A percentile compares a stretch with the other conserved stretches of the same genome.
phyloP scores from a whole-genome alignment of 2,888 invertebrate genomes.

The Perdita meconis region DNA sequence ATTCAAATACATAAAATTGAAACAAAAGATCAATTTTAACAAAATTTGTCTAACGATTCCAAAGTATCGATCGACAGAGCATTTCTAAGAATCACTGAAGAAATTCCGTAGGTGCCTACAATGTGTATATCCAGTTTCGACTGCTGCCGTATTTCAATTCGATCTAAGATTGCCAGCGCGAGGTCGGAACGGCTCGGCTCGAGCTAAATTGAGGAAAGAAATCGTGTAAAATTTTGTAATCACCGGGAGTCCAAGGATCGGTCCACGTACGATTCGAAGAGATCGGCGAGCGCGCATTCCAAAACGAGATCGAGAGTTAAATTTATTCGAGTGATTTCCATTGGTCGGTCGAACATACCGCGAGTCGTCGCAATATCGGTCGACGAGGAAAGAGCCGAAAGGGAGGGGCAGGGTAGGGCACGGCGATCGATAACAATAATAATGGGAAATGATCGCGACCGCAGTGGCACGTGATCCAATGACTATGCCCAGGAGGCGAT shows the following conservation, averaged over 20 bases:
- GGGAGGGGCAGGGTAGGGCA: slow-evolving; percentile 58
- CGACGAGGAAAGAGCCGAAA: slow-evolving; percentile 37
- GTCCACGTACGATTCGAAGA: slow-evolving; percentile 49
- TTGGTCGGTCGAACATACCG: slow-evolving; percentile 59
- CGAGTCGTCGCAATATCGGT: slow-evolving; percentile 74
- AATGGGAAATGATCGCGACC: slow-evolving; percentile 83
- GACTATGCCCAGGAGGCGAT: slow-evolving; percentile 80
- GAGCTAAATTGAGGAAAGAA: slow-evolving; percentile 48
- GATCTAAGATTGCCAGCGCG: slow-evolving; percentile 27
- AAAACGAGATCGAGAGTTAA: slow-evolving; percentile 71
- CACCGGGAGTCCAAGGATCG: slow-evolving; percentile 37
- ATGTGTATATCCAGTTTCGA: slow-evolving; percentile 1
- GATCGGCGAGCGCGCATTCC: slow-evolving; percentile 56
- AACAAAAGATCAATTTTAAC: too few relatives aligned
- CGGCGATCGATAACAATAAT: slow-evolving; percentile 80
- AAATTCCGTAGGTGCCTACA: not conserved
- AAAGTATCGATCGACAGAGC: too few relatives aligned
- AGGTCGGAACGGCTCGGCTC: slow-evolving; percentile 20
- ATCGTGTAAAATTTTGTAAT: slow-evolving; percentile 61
- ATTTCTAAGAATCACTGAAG: too few relatives aligned
- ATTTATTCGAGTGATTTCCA: slow-evolving; percentile 72
- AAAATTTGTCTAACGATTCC: too few relatives aligned
- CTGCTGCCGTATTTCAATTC: slow-evolving; percentile 30
- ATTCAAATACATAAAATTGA: too few relatives aligned
- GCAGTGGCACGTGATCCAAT: slow-evolving; percentile 83